Conservation (phyloP, 2,888 invertebrate genomes). For the Leucophora obtusa region DNA sequence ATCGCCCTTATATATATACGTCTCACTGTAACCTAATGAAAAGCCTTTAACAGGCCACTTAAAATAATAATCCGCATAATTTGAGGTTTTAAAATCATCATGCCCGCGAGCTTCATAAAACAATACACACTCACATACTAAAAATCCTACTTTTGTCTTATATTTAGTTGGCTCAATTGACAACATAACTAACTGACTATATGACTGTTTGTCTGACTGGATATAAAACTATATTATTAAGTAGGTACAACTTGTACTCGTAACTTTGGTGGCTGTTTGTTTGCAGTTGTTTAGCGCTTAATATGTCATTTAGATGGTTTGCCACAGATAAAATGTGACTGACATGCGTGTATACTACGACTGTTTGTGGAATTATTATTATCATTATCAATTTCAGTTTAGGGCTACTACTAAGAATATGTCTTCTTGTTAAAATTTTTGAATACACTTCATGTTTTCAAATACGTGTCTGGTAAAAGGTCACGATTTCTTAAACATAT, state of each 20-base stretch:
- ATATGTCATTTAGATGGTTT: slow-evolving; percentile 79
- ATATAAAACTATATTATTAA: slow-evolving; percentile 39
- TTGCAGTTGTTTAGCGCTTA: slow-evolving; percentile 76
- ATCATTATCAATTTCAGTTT: slow-evolving; percentile 48
- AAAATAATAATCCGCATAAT: slow-evolving; percentile 79
- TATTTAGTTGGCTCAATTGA: slow-evolving; percentile 22
- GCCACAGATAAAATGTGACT: slow-evolving; percentile 72
- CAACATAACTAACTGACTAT: slow-evolving; percentile 14
- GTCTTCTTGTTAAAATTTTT: slow-evolving; percentile 30
- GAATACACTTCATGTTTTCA: slow-evolving; percentile 1
- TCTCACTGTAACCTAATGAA: slow-evolving; percentile 20
- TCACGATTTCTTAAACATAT: slow-evolving; percentile 62
- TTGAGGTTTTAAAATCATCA: slow-evolving; percentile 74
- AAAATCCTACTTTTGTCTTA: not conserved
- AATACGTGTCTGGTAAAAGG: slow-evolving; percentile 50
- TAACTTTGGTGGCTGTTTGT: slow-evolving; percentile 64
- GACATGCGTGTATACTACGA: slow-evolving; percentile 51
- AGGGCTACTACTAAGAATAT: slow-evolving; percentile 20
- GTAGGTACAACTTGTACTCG: slow-evolving; percentile 16
- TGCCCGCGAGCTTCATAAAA: slow-evolving; percentile 14
- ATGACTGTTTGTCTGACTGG: not conserved
- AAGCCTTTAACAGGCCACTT: slow-evolving; percentile 72
- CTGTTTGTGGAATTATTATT: slow-evolving; percentile 53
- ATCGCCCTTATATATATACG: slow-evolving; percentile 7
- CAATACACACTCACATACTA: slow-evolving; percentile 55